These are phyloP conservation scores for Acleris sparsana DNA, from an alignment of 2,888 invertebrate genomes.

Conservation along the genomic window DNA sequence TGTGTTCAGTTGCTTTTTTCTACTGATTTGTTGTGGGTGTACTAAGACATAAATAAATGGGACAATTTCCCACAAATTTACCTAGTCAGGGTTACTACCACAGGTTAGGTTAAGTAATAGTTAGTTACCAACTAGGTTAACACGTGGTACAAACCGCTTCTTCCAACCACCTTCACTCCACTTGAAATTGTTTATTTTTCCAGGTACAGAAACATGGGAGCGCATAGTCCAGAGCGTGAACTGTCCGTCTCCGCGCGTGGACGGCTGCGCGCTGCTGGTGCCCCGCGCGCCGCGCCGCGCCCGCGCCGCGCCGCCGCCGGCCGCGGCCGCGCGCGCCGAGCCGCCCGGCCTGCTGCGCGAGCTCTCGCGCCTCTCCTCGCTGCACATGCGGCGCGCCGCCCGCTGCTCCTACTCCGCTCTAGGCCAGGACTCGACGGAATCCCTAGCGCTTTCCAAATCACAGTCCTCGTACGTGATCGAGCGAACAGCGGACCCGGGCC, in stretches of 20 bases:
- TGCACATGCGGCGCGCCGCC: conserved; percentile 86
- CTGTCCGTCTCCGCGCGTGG: conserved; percentile 87
- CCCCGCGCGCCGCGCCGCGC: conserved; percentile 81
- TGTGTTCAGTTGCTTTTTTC: no score
- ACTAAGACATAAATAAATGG: no score
- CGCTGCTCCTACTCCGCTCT: conserved; percentile 89
- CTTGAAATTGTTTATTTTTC: neutral
- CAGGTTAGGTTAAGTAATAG: no score
- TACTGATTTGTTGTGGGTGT: no score
- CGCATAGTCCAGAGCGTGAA: conserved; percentile 85
- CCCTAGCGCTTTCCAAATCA: conserved; percentile 82
- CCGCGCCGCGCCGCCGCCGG: conserved; percentile 45
- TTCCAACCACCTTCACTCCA: neutral
- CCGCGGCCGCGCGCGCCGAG: conserved; percentile 58
- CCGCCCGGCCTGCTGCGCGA: conserved; percentile 84
- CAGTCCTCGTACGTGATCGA: conserved; percentile 84
- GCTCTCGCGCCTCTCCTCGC: conserved; percentile 88
- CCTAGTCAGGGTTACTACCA: no score
- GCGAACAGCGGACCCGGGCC: conserved; percentile 57
- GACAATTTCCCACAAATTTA: no score
- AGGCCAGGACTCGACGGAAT: conserved; percentile 87
- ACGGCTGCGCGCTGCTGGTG: conserved; percentile 86
- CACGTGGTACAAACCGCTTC: no score
- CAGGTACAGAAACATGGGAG: conserved; percentile 91
- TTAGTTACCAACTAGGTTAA: no score